phyloP scores from a whole-genome alignment of 2,888 invertebrate genomes.

The Asteroscopus sphinx region DNA sequence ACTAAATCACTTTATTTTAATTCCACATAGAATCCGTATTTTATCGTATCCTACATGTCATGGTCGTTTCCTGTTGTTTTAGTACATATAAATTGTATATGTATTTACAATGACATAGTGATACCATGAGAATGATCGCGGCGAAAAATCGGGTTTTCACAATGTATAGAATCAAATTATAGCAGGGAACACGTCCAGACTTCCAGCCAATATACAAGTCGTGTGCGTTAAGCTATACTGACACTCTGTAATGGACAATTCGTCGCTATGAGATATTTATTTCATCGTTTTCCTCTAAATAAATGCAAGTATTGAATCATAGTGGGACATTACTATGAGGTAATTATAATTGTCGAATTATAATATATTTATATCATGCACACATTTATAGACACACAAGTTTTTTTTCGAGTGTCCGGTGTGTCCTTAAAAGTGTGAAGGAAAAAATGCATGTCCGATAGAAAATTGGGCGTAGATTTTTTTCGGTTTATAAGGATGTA shows the following conservation, averaged over 20 bases:
- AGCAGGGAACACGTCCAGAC: constrained; percentile 35
- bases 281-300: constrained; percentile 26
- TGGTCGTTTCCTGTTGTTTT: constrained; percentile 82
- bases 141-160: constrained; percentile 48
- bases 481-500: too few species aligned
- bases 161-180: constrained; percentile 42
- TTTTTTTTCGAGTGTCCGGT: too few species aligned
- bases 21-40: constrained; percentile 76
- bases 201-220: not conserved
- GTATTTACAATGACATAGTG: constrained; percentile 56
- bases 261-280: constrained; percentile 1
- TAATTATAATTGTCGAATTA: constrained; percentile 8
- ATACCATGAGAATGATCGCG: constrained; percentile 67
- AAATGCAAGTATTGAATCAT: constrained; percentile 4
- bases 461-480: too few species aligned
- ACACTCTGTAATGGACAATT: constrained; percentile 10
- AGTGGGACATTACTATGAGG: constrained; percentile 11
- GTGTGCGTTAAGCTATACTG: constrained; percentile 12
- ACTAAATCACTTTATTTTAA: constrained; percentile 69
- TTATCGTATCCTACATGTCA: constrained; percentile 82
- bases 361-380: not conserved
- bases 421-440: too few species aligned
- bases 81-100: constrained; percentile 48
- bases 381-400: too few species aligned
- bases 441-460: too few species aligned